Evolutionary conservation across 2,797 vertebrate species (phyloP).

Genomic region (Esox masquinongy): DNA sequence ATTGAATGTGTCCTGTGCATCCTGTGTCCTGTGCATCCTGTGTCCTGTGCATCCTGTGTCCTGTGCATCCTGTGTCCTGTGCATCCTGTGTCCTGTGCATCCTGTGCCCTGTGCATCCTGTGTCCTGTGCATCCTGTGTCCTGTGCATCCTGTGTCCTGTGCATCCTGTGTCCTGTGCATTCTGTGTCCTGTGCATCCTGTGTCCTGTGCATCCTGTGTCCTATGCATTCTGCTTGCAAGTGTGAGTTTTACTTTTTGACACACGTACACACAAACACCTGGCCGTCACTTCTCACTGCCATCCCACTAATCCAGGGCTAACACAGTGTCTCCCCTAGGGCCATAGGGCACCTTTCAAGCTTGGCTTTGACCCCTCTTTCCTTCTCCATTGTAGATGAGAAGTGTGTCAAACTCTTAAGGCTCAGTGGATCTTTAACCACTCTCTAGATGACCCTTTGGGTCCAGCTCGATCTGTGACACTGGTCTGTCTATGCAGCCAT

Average conservation of each 20-base stretch:
- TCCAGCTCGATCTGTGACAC: constrained; percentile 8
- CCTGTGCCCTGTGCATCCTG: too few species aligned
- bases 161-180: not conserved
- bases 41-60: constrained; percentile 1
- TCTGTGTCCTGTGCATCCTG: too few species aligned
- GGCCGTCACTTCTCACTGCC: not conserved
- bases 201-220: not conserved
- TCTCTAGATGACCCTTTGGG: constrained; percentile 58
- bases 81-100: constrained; percentile 7
- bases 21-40: not conserved
- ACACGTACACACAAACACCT: not conserved
- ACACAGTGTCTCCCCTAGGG: constrained; percentile 6
- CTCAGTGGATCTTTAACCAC: constrained; percentile 53
- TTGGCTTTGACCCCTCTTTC: not conserved
- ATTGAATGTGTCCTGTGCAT: constrained; percentile 3
- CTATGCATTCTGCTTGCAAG: not conserved
- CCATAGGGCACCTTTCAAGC: not conserved
- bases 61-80: too few species aligned
- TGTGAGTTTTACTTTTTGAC: not conserved
- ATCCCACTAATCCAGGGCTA: not conserved
- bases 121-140: constrained; percentile 7
- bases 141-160: too few species aligned
- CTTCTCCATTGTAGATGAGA: constrained; percentile 56
- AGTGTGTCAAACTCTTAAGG: constrained; percentile 50
- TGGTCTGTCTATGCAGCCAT: constrained; percentile 18